Base-by-base conservation (phyloP, 1,140 invertebrate species). In the Heliconius himera region DNA sequence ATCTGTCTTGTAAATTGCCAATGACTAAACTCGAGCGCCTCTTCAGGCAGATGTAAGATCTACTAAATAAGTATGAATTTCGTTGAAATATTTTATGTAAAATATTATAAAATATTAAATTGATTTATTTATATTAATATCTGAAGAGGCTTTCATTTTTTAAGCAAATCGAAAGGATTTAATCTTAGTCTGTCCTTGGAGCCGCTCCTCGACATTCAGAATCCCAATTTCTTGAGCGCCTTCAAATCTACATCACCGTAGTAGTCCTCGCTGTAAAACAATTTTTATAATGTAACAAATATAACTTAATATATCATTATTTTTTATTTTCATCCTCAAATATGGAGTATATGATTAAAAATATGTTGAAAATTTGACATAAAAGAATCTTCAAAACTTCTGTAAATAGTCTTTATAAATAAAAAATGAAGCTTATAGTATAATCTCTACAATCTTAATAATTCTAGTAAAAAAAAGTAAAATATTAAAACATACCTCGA, bases 161-260 rank as follows among this genome's bases (percentile, higher is more conserved):
- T 93, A 73, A 94, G 82, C 83, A 94, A 90, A 82, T 91, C 88
- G 79, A 87, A 88, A 73, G 88, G 91, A 78, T 93, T 94, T n/a
- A 93, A 85, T 85, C 90, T 93, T 81, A 93, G 89, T 89, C 92
- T 94, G 89, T 90, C 88, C 83, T 92, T 93, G 77, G 91, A 92
- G 90, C 81, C 87, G 91, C 91, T 90, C 88, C 90, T 92, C 84
- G 89, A 88, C 90, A 93, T 94, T 94, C 96, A 96, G 94, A 96
- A 97, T 92, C 97, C 97, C 91, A 97, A 93, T 93, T 97, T 97
- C 95, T 97, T 97, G 81, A 98, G 95, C 75, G 97, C 96, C 93
- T 97, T 97, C 82, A 97, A 94, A 94, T 98, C 97, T 85, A 98
- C 96, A 89, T 97, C 97, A 88, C 97, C 97, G 89, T 98, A 97